Evolutionary conservation across 1,140 invertebrate genomes (phyloP), one percentile per base, ranked within the genome.

Genomic region (Aphidius gifuensis): DNA sequence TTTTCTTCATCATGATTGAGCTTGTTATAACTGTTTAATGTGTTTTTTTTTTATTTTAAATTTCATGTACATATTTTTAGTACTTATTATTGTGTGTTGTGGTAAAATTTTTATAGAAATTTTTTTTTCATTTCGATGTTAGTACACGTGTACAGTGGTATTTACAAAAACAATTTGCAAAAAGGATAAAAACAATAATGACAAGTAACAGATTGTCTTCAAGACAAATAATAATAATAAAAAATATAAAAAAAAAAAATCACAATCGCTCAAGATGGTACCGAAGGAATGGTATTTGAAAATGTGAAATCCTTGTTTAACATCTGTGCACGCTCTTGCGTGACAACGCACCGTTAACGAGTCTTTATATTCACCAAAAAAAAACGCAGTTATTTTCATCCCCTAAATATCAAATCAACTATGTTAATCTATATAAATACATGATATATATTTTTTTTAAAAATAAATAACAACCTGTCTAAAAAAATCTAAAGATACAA

Each of bases 261-360:
- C 46, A 48, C 51, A 43, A 21, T 49, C 11, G 32, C 57, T 23
- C 45, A 23, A 46, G 45, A 32, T 58, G 57, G 57, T 58, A 58
- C 57, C 57, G 57, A 48, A 39, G 40, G 16, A 53, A 60, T 60
- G 42, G 44, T 23, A 55, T 57, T 50, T 46, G 11, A 32, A 56
- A 62, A 62, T 45, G 45, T 45, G 53, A 63, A 63, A 63, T 63
- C 49, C 61, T 47, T 58, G 55, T 63, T 47, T 58, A 45, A 49
- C 61, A 63, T 40, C 61, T 63, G 61, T 63, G 54, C 61, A 62
- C 49, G 44, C 44, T 63, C 48, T 63, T 42, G 61, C 61, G 61
- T 63, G 61, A 63, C 61, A 63, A 63, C 48, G 48, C 55, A 63
- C 56, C 61, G 56, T 63, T 63, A 63, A 58, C 61, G 54, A 57